phyloP scores from a whole-genome alignment of 1,140 invertebrate species.

The Tribolium castaneum region DNA sequence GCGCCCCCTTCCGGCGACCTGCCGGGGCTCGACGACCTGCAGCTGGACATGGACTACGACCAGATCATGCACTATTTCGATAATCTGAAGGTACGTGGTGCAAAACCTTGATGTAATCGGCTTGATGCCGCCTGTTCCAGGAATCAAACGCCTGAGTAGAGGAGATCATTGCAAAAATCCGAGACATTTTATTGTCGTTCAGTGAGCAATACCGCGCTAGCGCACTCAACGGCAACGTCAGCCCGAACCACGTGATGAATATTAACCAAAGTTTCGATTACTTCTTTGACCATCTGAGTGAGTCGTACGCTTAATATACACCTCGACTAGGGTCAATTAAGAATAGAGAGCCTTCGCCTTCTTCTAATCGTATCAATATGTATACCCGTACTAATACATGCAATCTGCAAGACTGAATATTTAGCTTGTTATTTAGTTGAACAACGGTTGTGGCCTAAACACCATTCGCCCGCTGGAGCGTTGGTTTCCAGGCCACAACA shows the following conservation, averaged over 20 bases:
- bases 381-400: conserved; percentile 41
- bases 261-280: conserved; percentile 67
- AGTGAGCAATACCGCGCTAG: conserved; percentile 74
- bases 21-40: conserved; percentile 78
- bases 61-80: conserved; percentile 98
- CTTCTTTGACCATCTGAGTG: conserved; percentile 70
- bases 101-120: not conserved
- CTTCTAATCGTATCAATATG: conserved; percentile 33
- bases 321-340: conserved; percentile 35
- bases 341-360: conserved; percentile 35
- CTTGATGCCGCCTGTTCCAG: conserved; percentile 59
- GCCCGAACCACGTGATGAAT: conserved; percentile 66
- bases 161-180: conserved; percentile 82
- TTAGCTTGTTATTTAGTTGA: conserved; percentile 43
- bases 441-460: conserved; percentile 30
- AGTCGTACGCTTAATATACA: conserved; percentile 67
- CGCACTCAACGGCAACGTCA: conserved; percentile 65
- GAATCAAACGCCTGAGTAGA: conserved; percentile 82
- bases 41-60: conserved; percentile 94
- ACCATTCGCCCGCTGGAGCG: not conserved
- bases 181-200: conserved; percentile 78
- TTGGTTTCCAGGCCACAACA: conserved; percentile 16
- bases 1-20: conserved; percentile 67
- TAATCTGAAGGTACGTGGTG: conserved; percentile 83
- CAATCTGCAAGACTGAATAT: conserved; percentile 44